Conservation (phyloP, 1,140 invertebrate genomes). For the Oryctes rhinoceros region DNA sequence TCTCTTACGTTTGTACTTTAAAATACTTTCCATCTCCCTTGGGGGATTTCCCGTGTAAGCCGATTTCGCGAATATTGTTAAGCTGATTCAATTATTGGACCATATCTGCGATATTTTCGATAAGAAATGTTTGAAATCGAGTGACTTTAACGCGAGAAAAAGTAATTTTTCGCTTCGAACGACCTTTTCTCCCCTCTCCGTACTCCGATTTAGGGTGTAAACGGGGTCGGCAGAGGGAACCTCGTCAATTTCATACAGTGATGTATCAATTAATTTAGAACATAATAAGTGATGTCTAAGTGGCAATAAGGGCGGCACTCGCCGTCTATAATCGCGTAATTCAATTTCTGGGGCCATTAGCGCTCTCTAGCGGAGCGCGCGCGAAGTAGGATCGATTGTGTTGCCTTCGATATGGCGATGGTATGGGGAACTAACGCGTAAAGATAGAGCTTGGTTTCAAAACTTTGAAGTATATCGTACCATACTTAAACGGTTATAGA, state of each 20-base stretch:
- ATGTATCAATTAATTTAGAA: constrained; percentile 36
- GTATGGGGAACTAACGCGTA: background rate
- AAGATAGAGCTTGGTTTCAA: background rate
- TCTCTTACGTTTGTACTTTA: background rate
- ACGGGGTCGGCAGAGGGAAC: background rate
- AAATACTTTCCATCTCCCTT: background rate
- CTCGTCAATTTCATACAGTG: constrained; percentile 2
- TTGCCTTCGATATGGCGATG: background rate
- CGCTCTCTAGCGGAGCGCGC: background rate
- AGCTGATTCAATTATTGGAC: background rate
- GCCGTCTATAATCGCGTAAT: constrained; percentile 16
- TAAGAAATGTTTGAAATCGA: background rate
- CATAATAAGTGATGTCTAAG: constrained; percentile 30
- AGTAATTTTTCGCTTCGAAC: background rate
- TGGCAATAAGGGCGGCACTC: constrained; percentile 12
- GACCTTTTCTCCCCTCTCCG: background rate
- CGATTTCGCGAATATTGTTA: background rate
- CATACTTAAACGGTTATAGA: background rate
- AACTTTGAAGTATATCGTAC: background rate
- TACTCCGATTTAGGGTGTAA: background rate
- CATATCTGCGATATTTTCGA: background rate
- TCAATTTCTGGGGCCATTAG: constrained; percentile 23
- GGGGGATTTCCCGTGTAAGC: background rate
- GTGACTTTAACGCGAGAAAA: background rate
- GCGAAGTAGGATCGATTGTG: background rate